A percentile compares a stretch with the other conserved stretches of the same genome.
phyloP scores from a whole-genome alignment of 2,888 invertebrate species.

The Rosalia funebris region DNA sequence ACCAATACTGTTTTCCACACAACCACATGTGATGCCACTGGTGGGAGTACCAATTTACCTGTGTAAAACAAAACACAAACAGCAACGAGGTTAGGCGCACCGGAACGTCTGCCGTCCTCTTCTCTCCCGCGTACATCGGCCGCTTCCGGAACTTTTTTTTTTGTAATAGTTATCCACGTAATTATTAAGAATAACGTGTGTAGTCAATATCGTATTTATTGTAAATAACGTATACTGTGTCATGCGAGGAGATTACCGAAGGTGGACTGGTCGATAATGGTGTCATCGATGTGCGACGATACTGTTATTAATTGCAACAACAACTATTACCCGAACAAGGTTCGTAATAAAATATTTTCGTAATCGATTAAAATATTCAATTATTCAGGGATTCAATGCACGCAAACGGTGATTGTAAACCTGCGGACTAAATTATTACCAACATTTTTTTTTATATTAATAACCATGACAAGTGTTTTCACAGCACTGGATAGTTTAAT shows the following conservation, averaged over 20 bases:
- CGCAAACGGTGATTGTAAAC: too few species aligned
- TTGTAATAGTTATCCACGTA: background rate
- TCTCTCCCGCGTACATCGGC: conserved; percentile 2
- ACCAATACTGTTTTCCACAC: conserved; percentile 36
- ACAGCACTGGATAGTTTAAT: too few species aligned
- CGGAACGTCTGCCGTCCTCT: conserved; percentile 10
- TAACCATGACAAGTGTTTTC: too few species aligned
- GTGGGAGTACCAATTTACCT: conserved; percentile 28
- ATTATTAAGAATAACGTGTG: too few species aligned
- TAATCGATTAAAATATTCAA: too few species aligned
- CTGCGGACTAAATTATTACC: too few species aligned
- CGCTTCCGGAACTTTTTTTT: conserved; percentile 13
- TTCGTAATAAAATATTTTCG: conserved; percentile 25
- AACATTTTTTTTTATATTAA: too few species aligned
- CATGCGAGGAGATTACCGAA: background rate
- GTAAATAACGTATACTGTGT: too few species aligned
- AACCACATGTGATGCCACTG: conserved; percentile 18
- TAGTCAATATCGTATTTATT: too few species aligned
- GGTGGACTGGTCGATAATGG: conserved; percentile 24
- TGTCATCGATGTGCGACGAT: conserved; percentile 33
- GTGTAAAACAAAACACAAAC: conserved; percentile 20
- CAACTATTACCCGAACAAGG: conserved; percentile 42
- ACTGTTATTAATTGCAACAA: conserved; percentile 35
- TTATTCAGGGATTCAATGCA: too few species aligned
- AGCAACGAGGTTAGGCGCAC: conserved; percentile 1